These are phyloP conservation scores for Thymelicus acteon DNA, from an alignment of 2,888 invertebrate species.

Conservation along the genomic window DNA sequence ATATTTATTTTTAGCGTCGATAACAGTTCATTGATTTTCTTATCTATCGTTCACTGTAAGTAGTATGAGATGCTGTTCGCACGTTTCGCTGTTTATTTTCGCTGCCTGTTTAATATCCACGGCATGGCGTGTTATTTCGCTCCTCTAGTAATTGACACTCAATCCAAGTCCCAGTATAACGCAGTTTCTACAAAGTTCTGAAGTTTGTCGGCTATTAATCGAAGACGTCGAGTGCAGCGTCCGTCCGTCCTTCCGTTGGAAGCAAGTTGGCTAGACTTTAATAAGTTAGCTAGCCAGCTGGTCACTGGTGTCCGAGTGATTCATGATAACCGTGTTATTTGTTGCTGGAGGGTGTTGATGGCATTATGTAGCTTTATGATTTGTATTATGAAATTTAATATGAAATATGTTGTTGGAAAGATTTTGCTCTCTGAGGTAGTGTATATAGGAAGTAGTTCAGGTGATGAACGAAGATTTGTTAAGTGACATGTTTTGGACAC, in stretches of 20 bases:
- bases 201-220: constrained; percentile 14
- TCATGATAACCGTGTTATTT: not conserved
- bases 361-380: not conserved
- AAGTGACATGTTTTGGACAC: too few species aligned
- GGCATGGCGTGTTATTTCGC: not conserved
- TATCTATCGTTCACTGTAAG: too few species aligned
- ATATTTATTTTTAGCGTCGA: too few species aligned
- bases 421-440: too few species aligned
- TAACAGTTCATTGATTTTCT: too few species aligned
- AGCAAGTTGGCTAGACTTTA: constrained; percentile 13
- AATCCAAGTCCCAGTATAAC: constrained; percentile 24
- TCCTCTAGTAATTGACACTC: not conserved
- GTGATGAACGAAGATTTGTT: too few species aligned
- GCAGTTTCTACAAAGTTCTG: constrained; percentile 14
- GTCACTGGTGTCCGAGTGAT: constrained; percentile 1
- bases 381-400: not conserved
- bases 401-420: too few species aligned
- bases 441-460: too few species aligned
- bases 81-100: too few species aligned
- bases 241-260: constrained; percentile 5
- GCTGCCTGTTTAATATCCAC: too few species aligned
- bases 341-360: not conserved
- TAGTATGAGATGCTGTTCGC: too few species aligned
- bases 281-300: constrained; percentile 14
- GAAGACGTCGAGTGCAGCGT: constrained; percentile 9